Evolutionary conservation across 2,888 invertebrate genomes (phyloP), one percentile per base, ranked within the genome.

Genomic region (Morpho achilles): DNA sequence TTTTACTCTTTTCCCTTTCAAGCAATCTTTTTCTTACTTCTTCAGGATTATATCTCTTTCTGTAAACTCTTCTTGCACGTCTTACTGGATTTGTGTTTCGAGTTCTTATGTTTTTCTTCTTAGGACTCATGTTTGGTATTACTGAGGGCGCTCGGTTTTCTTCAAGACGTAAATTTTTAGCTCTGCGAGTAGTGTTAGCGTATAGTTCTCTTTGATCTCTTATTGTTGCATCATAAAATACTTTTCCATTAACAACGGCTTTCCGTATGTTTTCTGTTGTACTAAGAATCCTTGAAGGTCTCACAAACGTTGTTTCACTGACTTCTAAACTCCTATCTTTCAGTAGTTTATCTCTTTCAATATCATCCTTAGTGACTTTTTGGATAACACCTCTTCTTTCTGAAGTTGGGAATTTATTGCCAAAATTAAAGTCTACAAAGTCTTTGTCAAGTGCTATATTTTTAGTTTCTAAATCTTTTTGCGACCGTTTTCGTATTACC

Each of bases 21-120:
- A 91, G 70, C 72, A 91, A 77, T 69, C 91, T 75, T 71, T 82
- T 82, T 74, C 91, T 87, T 7, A 91, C 91, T 78, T 90, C 91
- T 1, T 83, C 88, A n/a, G 91, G 91, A 51, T 91, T 89, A 64
- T 91, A 91, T 65, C 82, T 86, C 67, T 87, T 87, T 64, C 75
- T 85, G 58, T 84, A 91, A 7, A 91, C 86, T 44, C 91, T 79
- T 66, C 87, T 77, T 0, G 87, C 89, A 69, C 88, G 80, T 69
- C 87, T 80, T 0, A 91, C 79, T 0, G 90, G 89, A 61, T 88
- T 80, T 2, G 70, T 70, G 64, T 87, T 87, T 63, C 88, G 81
- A 1, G 83, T 69, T 61, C 74, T 78, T 1, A 87, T 68, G 3
- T 79, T 75, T 69, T 87, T 90, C 58, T 80, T 90, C 57, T 79